A percentile compares a stretch with the other conserved stretches of the same genome.
These are phyloP conservation scores for Zaprionus tsacasi DNA, from an alignment of 1,140 invertebrate genomes.

Conservation along the genomic window DNA sequence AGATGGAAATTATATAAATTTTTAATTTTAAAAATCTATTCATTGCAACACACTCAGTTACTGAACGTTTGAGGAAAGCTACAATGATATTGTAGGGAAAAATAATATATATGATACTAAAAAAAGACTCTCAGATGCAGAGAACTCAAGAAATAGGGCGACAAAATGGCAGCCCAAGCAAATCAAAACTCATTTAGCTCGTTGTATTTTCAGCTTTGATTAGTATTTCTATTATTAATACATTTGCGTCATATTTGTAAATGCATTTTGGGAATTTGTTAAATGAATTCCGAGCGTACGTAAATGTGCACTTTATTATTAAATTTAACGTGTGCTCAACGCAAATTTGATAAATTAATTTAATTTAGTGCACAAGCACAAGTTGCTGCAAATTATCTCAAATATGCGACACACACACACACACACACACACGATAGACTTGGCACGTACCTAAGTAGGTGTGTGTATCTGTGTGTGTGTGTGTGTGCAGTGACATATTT, in stretches of 20 bases:
- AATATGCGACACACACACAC: neutral
- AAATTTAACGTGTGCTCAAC: neutral
- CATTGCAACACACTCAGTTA: too few species aligned
- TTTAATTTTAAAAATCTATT: too few species aligned
- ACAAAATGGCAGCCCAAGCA: neutral
- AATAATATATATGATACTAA: too few species aligned
- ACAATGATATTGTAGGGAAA: too few species aligned
- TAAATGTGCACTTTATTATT: conserved; percentile 14
- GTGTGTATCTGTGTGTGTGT: neutral
- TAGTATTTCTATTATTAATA: neutral
- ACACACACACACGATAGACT: neutral
- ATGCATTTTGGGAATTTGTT: conserved; percentile 9
- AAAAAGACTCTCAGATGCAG: neutral
- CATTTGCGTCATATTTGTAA: conserved; percentile 1
- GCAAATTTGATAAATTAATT: conserved; percentile 34
- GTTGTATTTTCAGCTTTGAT: neutral
- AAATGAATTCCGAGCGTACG: conserved; percentile 1
- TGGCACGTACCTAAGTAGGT: neutral
- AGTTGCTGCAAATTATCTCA: conserved; percentile 21
- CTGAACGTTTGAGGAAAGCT: too few species aligned
- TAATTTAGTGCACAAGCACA: conserved; percentile 31
- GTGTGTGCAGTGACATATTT: conserved; percentile 10
- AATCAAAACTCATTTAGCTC: neutral
- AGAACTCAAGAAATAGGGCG: too few species aligned
- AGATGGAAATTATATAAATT: too few species aligned